A percentile compares a stretch with the other conserved stretches of the same genome.
Evolutionary conservation across 2,888 invertebrate species (phyloP).

Genomic region (Syrista parreyssii): DNA sequence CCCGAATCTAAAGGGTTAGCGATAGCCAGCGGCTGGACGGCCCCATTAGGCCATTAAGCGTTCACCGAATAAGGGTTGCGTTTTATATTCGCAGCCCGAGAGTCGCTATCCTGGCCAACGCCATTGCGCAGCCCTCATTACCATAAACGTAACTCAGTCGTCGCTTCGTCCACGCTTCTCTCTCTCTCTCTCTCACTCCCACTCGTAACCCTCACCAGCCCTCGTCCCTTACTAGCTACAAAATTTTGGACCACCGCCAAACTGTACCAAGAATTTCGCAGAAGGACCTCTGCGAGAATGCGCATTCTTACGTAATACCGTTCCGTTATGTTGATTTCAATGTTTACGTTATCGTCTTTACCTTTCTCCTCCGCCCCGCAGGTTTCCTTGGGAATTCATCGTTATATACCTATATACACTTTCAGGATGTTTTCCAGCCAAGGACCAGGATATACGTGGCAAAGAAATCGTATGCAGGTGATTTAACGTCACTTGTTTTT

Average conservation of each 20-base stretch:
- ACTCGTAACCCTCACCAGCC: too few species aligned
- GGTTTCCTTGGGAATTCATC: neutral
- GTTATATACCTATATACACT: neutral
- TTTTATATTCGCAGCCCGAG: constrained; percentile 8
- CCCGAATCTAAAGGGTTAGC: constrained; percentile 15
- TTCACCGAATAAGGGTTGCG: neutral
- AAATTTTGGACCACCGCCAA: constrained; percentile 18
- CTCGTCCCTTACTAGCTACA: neutral
- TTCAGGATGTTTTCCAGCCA: too few species aligned
- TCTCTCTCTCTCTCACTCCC: too few species aligned
- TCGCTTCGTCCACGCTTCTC: neutral
- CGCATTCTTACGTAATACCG: neutral
- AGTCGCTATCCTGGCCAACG: constrained; percentile 3
- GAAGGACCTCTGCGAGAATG: neutral
- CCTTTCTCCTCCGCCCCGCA: neutral
- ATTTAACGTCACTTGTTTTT: neutral
- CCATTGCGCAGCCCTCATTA: constrained; percentile 25
- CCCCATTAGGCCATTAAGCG: constrained; percentile 14
- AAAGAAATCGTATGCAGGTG: neutral
- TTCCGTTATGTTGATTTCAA: neutral
- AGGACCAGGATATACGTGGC: neutral
- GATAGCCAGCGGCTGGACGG: constrained; percentile 22
- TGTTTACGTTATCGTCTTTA: constrained; percentile 9
- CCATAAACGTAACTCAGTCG: constrained; percentile 34
- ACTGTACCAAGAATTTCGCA: constrained; percentile 17